Base-by-base conservation (phyloP, 2,113 vertebrate genomes). In the Myanophis thanlyinensis region DNA sequence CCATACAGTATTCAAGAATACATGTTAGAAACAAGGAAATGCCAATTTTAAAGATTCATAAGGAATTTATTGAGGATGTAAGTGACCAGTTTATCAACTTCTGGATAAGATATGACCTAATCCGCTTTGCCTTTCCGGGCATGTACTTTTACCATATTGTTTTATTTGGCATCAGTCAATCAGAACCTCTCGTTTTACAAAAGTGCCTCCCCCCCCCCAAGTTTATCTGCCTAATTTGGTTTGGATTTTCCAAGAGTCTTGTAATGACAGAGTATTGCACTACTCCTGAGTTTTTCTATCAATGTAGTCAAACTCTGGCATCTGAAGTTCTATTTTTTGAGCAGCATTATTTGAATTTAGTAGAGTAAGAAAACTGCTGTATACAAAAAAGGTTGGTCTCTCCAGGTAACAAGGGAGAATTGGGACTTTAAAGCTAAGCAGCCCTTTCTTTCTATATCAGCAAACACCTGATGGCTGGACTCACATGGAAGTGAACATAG, bases 81-180 rank as follows among this genome's bases (percentile, higher is more conserved):
- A 67, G 4, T n/a, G 40, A 90, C 59, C 92, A 88, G 8, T 11
- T 89, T 53, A 47, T 44, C 73, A 91, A 10, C 67, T 25, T 12
- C 0, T 20, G 25, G 1, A 73, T 59, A 87, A 87, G 3, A 3
- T 90, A 27, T 62, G 1, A 23, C 27, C 20, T 89, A 20, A 89
- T 88, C 89, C 52, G 25, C 67, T 94, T 87, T 35, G 90, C 59
- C 85, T 84, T 80, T 92, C 51, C 88, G 51, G 40, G 88, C 62
- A 48, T 52, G 25, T 44, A 4, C 30, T 90, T 90, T 89, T 91
- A 9, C 12, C 23, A 48, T 52, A 91, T 80, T 91, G 27, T 23
- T 92, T 85, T 53, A 48, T 8, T 35, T 73, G 0, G 0, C 85
- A 88, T 93, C 90, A 46, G 47, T n/a, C 91, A 44, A 44, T 67